Percentiles rank a stretch among this genome's conserved stretches.
Evolutionary conservation across 1,140 invertebrate genomes (phyloP).

Genomic region (Macrostomum lignano): DNA sequence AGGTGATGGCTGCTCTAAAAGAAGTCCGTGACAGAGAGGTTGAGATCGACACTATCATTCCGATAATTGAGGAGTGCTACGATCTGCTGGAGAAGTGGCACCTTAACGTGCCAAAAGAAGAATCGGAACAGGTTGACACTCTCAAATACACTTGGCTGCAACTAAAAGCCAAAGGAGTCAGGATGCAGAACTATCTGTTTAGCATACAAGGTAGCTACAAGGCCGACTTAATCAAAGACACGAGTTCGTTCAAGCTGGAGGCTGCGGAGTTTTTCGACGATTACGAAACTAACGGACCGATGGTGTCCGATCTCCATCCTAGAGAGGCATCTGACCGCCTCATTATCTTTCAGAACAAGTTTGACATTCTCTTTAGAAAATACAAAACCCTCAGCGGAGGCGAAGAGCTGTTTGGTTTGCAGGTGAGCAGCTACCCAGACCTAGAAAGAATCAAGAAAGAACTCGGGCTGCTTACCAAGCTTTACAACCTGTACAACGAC

Average conservation of each 20-base stretch:
- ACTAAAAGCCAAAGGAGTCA: conserved; percentile 26
- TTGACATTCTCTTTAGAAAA: conserved; percentile 77
- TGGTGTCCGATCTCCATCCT: conserved; percentile 60
- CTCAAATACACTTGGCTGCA: conserved; percentile 59
- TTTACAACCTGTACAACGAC: conserved; percentile 81
- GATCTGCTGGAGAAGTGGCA: conserved; percentile 59
- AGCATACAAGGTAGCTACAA: conserved; percentile 25
- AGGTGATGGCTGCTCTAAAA: conserved; percentile 63
- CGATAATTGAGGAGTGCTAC: conserved; percentile 77
- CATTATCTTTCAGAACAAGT: conserved; percentile 62
- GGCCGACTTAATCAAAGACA: conserved; percentile 18
- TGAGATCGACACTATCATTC: conserved; percentile 66
- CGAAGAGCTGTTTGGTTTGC: conserved; percentile 66
- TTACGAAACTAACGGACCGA: conserved; percentile 39
- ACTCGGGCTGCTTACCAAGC: conserved; percentile 65
- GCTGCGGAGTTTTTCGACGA: conserved; percentile 15
- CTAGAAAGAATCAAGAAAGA: conserved; percentile 70
- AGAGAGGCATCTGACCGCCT: conserved; percentile 68
- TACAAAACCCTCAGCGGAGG: conserved; percentile 68
- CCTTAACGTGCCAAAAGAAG: conserved; percentile 55
- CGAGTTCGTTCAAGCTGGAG: conserved; percentile 17
- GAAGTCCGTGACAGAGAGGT: conserved; percentile 77
- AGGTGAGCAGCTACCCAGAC: conserved; percentile 64
- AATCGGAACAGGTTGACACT: conserved; percentile 66
- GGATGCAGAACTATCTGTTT: conserved; percentile 22